Conservation (phyloP, 2,797 vertebrate species). For the Coregonus suidteri region DNA sequence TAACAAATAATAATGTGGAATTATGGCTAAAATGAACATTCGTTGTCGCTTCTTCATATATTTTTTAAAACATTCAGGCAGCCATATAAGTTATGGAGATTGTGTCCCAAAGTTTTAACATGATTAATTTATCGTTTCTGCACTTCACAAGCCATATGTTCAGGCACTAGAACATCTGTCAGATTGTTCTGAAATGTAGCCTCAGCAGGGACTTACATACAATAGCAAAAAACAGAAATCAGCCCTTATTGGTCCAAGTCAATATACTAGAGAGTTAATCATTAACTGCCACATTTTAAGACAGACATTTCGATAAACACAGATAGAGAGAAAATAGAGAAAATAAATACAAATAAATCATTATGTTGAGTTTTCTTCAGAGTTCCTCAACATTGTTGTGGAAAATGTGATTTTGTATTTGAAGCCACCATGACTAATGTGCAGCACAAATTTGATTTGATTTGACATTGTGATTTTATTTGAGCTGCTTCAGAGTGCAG, state of each 20-base stretch:
- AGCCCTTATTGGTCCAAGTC: too few species aligned
- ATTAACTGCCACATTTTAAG: too few species aligned
- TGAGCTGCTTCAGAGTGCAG: not conserved
- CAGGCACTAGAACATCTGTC: too few species aligned
- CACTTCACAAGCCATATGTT: not conserved
- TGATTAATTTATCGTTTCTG: not conserved
- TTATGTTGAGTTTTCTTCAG: slow-evolving; percentile 3
- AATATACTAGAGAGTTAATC: too few species aligned
- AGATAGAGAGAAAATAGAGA: too few species aligned
- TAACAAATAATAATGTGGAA: slow-evolving; percentile 41
- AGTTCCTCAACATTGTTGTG: not conserved
- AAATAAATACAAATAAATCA: not conserved
- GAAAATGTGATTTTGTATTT: slow-evolving; percentile 4
- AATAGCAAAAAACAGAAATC: too few species aligned
- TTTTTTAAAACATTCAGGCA: slow-evolving; percentile 46
- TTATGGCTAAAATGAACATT: slow-evolving; percentile 41
- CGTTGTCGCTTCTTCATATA: slow-evolving; percentile 35
- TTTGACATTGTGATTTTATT: too few species aligned
- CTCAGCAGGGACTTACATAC: too few species aligned
- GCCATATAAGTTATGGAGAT: slow-evolving; percentile 30
- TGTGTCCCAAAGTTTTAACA: slow-evolving; percentile 32
- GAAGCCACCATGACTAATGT: slow-evolving; percentile 19
- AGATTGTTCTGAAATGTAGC: too few species aligned
- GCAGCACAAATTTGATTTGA: too few species aligned
- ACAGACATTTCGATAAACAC: too few species aligned